Evolutionary conservation across 2,888 invertebrate species (phyloP).

Genomic region (Sycophila texana): DNA sequence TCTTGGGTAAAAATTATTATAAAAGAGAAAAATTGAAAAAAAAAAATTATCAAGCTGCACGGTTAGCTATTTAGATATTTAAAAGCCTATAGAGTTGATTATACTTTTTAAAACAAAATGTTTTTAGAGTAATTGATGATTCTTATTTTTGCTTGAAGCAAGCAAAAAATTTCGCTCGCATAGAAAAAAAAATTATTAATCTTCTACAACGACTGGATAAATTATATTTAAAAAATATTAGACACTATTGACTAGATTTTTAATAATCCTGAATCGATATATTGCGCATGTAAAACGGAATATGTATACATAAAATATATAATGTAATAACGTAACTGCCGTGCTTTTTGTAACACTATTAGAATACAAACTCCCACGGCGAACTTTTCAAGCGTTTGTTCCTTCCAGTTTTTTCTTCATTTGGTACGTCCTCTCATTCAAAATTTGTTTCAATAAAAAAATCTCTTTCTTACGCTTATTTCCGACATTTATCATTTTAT

Average conservation of each 20-base stretch:
- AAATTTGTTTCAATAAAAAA: too few species aligned
- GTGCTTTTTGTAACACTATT: slow-evolving; percentile 50
- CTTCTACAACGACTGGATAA: slow-evolving; percentile 69
- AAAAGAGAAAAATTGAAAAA: background rate
- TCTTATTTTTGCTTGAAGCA: slow-evolving; percentile 54
- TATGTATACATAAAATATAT: slow-evolving; percentile 41
- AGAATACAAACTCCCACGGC: slow-evolving; percentile 13
- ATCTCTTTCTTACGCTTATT: too few species aligned
- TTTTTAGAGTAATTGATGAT: slow-evolving; percentile 50
- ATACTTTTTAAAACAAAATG: slow-evolving; percentile 10
- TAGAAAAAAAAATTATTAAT: slow-evolving; percentile 57
- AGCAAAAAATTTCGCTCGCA: slow-evolving; percentile 28
- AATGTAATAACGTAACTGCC: slow-evolving; percentile 41
- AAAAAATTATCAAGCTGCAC: too few species aligned
- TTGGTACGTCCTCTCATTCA: background rate
- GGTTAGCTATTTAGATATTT: slow-evolving; percentile 9
- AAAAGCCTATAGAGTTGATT: background rate
- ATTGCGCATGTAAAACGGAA: slow-evolving; percentile 43
- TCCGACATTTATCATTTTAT: too few species aligned
- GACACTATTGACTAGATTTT: slow-evolving; percentile 62
- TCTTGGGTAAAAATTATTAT: too few species aligned
- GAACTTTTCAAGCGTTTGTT: slow-evolving; percentile 18
- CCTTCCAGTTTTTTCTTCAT: background rate
- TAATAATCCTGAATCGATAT: slow-evolving; percentile 47
- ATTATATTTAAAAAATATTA: slow-evolving; percentile 60